Conservation (phyloP, 1,140 invertebrate species). For the Anoplophora glabripennis region DNA sequence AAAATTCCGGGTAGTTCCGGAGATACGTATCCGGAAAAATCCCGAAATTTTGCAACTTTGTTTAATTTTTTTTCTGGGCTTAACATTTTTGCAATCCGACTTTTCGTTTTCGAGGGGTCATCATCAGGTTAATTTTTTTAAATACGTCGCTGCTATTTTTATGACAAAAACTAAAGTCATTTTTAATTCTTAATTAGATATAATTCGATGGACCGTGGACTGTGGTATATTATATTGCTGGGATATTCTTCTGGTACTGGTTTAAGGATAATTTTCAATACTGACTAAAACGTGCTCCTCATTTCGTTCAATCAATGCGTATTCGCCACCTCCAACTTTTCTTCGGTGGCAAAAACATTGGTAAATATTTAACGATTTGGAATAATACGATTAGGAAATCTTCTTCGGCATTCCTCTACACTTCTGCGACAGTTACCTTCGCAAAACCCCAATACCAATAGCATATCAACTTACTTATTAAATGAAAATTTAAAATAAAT, state of each 20-base stretch:
- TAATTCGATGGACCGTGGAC: conserved; percentile 2
- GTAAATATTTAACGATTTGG: conserved; percentile 3
- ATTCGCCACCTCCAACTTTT: conserved; percentile 6
- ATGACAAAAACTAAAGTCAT: no score
- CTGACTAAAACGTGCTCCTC: not conserved
- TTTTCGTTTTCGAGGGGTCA: no score
- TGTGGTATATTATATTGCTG: conserved; percentile 5
- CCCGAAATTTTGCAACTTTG: no score
- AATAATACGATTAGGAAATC: not conserved
- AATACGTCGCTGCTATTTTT: no score
- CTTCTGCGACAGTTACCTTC: not conserved
- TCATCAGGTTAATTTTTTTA: no score
- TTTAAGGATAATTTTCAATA: conserved; percentile 10
- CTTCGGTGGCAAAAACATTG: conserved; percentile 5
- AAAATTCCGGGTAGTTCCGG: no score
- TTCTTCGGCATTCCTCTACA: not conserved
- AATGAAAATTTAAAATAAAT: no score
- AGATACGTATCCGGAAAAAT: no score
- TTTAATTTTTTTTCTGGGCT: no score
- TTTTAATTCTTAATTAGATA: no score
- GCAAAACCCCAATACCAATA: conserved; percentile 2
- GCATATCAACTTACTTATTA: not conserved
- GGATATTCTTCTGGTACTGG: conserved; percentile 10
- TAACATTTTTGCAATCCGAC: no score
- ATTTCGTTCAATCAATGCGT: conserved; percentile 15